phyloP scores from a whole-genome alignment of 2,888 invertebrate species.

The Mechanitis mazaeus region DNA sequence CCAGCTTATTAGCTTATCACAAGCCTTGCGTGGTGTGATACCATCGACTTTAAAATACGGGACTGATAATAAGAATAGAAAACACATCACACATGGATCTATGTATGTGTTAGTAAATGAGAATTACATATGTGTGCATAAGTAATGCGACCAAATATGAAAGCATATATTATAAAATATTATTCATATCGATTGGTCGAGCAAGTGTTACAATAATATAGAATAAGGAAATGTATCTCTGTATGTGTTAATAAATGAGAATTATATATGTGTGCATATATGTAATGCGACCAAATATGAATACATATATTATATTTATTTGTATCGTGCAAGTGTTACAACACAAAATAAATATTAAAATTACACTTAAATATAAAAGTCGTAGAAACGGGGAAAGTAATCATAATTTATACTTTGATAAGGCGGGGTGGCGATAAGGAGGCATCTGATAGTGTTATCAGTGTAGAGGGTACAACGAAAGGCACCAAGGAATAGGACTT shows the following conservation, averaged over 20 bases:
- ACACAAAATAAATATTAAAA: slow-evolving; percentile 14
- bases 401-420: slow-evolving; percentile 51
- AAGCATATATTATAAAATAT: too few relatives aligned
- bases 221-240: neutral
- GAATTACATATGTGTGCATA: neutral
- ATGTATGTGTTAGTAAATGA: slow-evolving; percentile 3
- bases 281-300: neutral
- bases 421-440: slow-evolving; percentile 47
- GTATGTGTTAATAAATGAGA: slow-evolving; percentile 1
- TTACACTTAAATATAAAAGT: slow-evolving; percentile 24
- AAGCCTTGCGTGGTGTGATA: slow-evolving; percentile 28
- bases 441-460: slow-evolving; percentile 63
- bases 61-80: slow-evolving; percentile 21
- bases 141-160: neutral
- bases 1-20: slow-evolving; percentile 27
- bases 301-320: neutral
- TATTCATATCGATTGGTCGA: too few relatives aligned
- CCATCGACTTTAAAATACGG: slow-evolving; percentile 31
- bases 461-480: slow-evolving; percentile 33
- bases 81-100: slow-evolving; percentile 4
- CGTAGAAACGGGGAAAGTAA: slow-evolving; percentile 37
- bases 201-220: too few relatives aligned
- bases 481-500: slow-evolving; percentile 30
- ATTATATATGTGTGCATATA: neutral
- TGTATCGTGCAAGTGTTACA: neutral